phyloP scores from a whole-genome alignment of 2,888 invertebrate species.

The Sepiola atlantica region DNA sequence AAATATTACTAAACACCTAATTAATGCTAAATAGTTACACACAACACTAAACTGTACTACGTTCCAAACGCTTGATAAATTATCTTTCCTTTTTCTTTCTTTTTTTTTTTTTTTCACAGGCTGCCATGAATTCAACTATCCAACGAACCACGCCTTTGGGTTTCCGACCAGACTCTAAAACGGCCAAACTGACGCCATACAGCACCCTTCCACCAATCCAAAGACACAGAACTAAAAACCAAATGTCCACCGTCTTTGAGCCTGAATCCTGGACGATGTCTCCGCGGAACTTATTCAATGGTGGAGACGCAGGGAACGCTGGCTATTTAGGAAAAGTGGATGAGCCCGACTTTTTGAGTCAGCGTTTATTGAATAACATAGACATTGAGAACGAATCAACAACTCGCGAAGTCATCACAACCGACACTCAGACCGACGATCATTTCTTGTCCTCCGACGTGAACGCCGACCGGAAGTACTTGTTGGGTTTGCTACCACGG shows the following conservation, averaged over 20 bases:
- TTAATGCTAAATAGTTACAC: no score
- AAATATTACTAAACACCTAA: no score
- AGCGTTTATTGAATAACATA: conserved; percentile 43
- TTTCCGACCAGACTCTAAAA: conserved; percentile 63
- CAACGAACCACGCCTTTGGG: not conserved
- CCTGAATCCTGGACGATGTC: conserved; percentile 59
- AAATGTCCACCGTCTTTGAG: conserved; percentile 65
- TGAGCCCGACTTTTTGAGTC: conserved; percentile 48
- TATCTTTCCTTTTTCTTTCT: not conserved
- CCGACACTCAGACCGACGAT: conserved; percentile 46
- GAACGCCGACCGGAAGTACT: conserved; percentile 50
- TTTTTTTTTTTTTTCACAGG: not conserved
- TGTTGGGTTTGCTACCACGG: conserved; percentile 56
- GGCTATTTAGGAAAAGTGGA: conserved; percentile 1
- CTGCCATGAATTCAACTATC: not conserved
- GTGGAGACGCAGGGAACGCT: not conserved
- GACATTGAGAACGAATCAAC: conserved; percentile 54
- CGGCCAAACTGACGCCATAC: conserved; percentile 56
- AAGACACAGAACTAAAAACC: conserved; percentile 57
- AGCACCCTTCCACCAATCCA: conserved; percentile 62
- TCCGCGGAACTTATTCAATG: not conserved
- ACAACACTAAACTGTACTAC: no score
- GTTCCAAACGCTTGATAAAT: no score
- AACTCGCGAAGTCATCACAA: conserved; percentile 43
- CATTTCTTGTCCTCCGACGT: conserved; percentile 35